phyloP scores from a whole-genome alignment of 2,888 invertebrate genomes.

The Mesorhabditis spiculigera region DNA sequence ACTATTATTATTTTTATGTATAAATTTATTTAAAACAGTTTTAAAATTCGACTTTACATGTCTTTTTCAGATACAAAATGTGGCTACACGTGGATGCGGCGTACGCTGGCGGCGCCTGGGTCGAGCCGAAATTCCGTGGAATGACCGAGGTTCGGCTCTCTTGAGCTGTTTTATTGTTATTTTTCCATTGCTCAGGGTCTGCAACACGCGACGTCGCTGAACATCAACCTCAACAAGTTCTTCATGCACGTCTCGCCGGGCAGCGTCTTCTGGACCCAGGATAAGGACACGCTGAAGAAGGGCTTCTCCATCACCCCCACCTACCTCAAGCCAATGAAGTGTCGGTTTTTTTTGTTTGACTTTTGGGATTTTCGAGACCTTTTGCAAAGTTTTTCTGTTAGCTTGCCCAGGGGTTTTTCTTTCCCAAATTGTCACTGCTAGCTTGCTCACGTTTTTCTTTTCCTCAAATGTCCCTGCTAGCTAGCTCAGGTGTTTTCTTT shows the following conservation, averaged over 20 bases:
- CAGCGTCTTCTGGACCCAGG: slow-evolving; percentile 21
- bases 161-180: neutral
- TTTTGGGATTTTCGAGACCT: neutral
- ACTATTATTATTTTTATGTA: too few species aligned
- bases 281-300: slow-evolving; percentile 14
- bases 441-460: too few species aligned
- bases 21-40: neutral
- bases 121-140: slow-evolving; percentile 88
- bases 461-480: too few species aligned
- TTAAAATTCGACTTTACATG: neutral
- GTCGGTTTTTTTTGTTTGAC: neutral
- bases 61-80: slow-evolving; percentile 62
- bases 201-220: slow-evolving; percentile 61
- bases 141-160: slow-evolving; percentile 55
- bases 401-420: too few species aligned
- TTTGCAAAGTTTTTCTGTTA: too few species aligned
- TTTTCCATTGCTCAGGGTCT: slow-evolving; percentile 55
- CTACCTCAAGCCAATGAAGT: slow-evolving; percentile 12
- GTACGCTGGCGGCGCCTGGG: slow-evolving; percentile 89
- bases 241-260: slow-evolving; percentile 20
- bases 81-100: slow-evolving; percentile 90
- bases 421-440: too few species aligned
- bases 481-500: too few species aligned
- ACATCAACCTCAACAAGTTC: slow-evolving; percentile 25
- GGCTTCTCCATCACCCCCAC: slow-evolving; percentile 10